Base-by-base conservation (phyloP, 35 echinoderm and acorn worm genomes). In the Eucidaris tribuloides region DNA sequence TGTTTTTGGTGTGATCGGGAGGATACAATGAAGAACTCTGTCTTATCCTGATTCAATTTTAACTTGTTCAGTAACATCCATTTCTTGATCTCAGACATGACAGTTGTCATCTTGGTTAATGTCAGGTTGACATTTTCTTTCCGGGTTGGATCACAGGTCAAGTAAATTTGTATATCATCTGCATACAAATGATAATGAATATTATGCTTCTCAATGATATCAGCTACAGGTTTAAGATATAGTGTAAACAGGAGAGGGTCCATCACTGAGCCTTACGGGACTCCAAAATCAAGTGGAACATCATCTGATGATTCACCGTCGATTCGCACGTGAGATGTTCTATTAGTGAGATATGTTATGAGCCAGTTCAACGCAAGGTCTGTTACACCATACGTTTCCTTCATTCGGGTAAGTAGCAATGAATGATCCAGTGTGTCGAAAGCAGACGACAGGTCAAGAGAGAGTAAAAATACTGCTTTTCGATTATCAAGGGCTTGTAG, bases 351-450 rank as follows among this genome's bases (percentile, higher is more conserved):
- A 66, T 77, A 77, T 14, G n/a, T 34, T 14, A 20, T 42, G 17
- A 82, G 36, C 52, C 22, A 82, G n/a, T 31, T 27, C 17, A 59
- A 45, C 7, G 62, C 62, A 74, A n/a, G 38, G 40, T 23, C 30
- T 45, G 39, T 48, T 14, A 85, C 17, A 15, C 63, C 83, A 74
- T 52, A 85, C 4, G 17, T 33, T 13, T 13, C 20, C 27, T 17
- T 28, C 39, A 87, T 32, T 35, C 72, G 44, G 29, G 24, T 3
- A 9, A 87, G 52, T 7, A 87, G 56, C 5, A 58, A 32, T 54
- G 39, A 11, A 24, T 87, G 84, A 54, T 87, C 84, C 3, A 87
- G 3, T 7, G 70, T 87, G 45, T 87, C 84, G 35, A 87, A 13
- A n/a, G 84, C 84, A 56, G 72, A 0, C 0, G 46, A 79, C 11